Base-by-base conservation (phyloP, 1,140 invertebrate genomes). In the Drosophila pachea region DNA sequence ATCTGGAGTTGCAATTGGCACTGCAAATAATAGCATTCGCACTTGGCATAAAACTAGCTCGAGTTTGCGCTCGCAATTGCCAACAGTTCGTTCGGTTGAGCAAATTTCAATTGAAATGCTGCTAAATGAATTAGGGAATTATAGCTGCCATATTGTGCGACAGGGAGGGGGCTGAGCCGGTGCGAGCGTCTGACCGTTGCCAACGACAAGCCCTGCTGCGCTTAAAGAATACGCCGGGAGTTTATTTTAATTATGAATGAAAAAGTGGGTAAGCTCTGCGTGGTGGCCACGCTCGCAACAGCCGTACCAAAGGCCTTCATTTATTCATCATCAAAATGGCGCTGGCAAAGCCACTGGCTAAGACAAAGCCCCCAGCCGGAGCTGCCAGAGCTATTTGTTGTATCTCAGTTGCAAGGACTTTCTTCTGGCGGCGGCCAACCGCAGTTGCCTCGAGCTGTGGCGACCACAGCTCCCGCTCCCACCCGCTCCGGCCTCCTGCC, bases 311-410 rank as follows among this genome's bases (percentile, higher is more conserved):
- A 75, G 75, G 68, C 74, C 74, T 86, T 86, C 77, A 86, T 84
- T 86, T 84, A 84, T 84, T 84, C 79, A 84, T 86, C 79, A 84
- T 69, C 67, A 75, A 83, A 86, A 83, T 84, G 76, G 75, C 79
- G 69, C 71, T 77, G 58, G 49, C 33, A 35, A 47, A 40, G 4
- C 33, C 74, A 68, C 76, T 53, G 68, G 64, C 65, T 68, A 68
- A 83, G 79, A 83, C 79, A 86, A 83, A 83, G 53, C 65, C 59
- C 32, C 45, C 48, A 36, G 45, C 33, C 61, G 6, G 49, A 22
- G 11, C 22, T 16, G 40, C 31, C 43, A 55, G 58, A 72, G 64
- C 62, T 68, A 72, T 72, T 72, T 72, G 22, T 22, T 22, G 69
- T 72, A 61, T 52, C 68, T 55, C 40, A 61, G 64, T n/a, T 66